Base-by-base conservation (phyloP, 1,140 invertebrate species). In the Drosophila pseudoobscura region DNA sequence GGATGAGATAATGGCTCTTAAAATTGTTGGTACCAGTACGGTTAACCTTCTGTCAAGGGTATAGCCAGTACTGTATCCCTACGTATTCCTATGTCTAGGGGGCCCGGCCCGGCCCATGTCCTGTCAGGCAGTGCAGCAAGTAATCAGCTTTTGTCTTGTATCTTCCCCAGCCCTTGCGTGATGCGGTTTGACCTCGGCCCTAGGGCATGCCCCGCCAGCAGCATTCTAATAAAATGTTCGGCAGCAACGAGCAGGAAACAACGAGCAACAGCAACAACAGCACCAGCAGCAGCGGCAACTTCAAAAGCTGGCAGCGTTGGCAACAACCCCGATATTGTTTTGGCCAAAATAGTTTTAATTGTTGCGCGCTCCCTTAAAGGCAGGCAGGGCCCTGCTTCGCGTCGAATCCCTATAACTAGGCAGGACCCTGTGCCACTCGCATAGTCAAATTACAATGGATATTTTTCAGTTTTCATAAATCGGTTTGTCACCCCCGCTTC, bases 271-370 rank as follows among this genome's bases (percentile, higher is more conserved):
- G 59, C 50, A 58, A 55, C 60, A 63, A 1, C 29, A 31, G 9
- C 9, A 39, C 2, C 9, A 13, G 4, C 35, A 57, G 54, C 59
- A 64, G 51, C 57, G 49, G 66, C 57, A 68, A 78, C 62, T 58
- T 29, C 8, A 20, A 59, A 43, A 50, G 53, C 63, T 74, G 69
- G 31, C 68, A 66, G 61, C 24, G 24, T 26, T 26, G 24, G 24
- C 62, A 65, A 63, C 69, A 26, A 26, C 71, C 82, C 60, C 82
- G 82, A 85, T 85, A 87, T 85, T 85, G 80, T 87, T 87, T 87
- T 85, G 78, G 64, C 60, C 77, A 85, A 85, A 85, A 85, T 87
- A 85, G 82, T 84, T 84, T 84, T 84, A 84, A 84, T 84, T 84
- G 82, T 80, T 77, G 59, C 68, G 58, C 24, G 62, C 63, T 55